Evolutionary conservation across 2,797 vertebrate species (phyloP).

Genomic region (Perodicticus potto): DNA sequence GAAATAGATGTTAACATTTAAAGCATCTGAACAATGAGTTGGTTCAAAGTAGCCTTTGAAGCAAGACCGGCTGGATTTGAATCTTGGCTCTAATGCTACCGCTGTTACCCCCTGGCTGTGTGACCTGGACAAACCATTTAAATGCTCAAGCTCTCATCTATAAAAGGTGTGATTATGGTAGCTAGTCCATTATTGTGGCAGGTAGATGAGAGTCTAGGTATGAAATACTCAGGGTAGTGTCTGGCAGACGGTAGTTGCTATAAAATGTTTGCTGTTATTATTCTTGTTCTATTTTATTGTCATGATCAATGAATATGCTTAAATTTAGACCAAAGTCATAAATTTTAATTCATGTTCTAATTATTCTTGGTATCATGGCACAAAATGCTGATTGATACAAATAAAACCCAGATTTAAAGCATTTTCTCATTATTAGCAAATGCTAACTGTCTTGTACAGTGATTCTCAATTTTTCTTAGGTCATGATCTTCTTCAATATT

Average conservation of each 20-base stretch:
- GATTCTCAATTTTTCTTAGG: not conserved
- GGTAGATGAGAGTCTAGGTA: not conserved
- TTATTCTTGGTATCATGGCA: not conserved
- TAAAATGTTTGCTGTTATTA: not conserved
- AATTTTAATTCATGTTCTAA: not conserved
- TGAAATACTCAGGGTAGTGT: not conserved
- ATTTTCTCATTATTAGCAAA: slow-evolving; percentile 23
- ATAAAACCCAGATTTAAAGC: not conserved
- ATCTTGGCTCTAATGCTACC: not conserved
- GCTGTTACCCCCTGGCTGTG: not conserved
- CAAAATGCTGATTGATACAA: slow-evolving; percentile 13
- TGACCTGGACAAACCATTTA: not conserved
- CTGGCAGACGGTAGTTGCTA: not conserved
- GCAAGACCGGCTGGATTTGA: not conserved
- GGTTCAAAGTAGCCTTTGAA: not conserved
- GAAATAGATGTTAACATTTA: not conserved
- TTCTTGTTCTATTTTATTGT: not conserved
- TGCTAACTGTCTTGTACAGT: not conserved
- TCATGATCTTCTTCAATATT: not conserved
- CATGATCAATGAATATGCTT: not conserved
- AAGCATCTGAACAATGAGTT: not conserved
- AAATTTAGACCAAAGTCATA: not conserved
- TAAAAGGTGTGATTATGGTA: not conserved
- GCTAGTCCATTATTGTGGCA: not conserved
- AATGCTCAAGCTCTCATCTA: not conserved